A percentile compares a stretch with the other conserved stretches of the same genome.
phyloP scores from a whole-genome alignment of 2,113 vertebrate genomes.

The Paramisgurnus dabryanus region DNA sequence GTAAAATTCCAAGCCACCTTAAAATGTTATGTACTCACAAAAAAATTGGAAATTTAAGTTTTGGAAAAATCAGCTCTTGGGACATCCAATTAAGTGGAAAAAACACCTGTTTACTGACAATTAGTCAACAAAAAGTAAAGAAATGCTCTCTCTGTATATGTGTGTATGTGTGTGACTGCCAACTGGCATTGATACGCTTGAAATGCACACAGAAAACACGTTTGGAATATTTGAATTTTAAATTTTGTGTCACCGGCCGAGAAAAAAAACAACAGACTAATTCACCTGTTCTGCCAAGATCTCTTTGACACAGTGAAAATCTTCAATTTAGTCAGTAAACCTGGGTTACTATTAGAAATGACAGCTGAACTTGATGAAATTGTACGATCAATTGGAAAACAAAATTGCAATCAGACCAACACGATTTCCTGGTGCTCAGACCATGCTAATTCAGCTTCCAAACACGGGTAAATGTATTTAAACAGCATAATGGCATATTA shows the following conservation, averaged over 20 bases:
- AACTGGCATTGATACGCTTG: slow-evolving; percentile 22
- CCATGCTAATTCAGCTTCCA: slow-evolving; percentile 90
- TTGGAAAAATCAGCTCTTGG: too few relatives aligned
- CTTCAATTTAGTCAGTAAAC: slow-evolving; percentile 92
- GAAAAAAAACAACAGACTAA: slow-evolving; percentile 67
- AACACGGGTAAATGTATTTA: slow-evolving; percentile 99
- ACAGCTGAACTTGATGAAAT: slow-evolving; percentile 99
- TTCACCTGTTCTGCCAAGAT: slow-evolving; percentile 78
- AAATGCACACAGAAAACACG: slow-evolving; percentile 8
- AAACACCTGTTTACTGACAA: too few relatives aligned
- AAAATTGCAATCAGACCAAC: slow-evolving; percentile 99
- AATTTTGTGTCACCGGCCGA: slow-evolving; percentile 10
- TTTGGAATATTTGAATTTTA: slow-evolving; percentile 42
- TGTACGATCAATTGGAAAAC: slow-evolving; percentile 99
- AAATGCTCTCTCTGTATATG: neutral
- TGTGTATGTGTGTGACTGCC: slow-evolving; percentile 4
- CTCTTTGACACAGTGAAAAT: slow-evolving; percentile 70
- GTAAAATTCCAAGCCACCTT: too few relatives aligned
- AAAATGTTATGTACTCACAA: too few relatives aligned
- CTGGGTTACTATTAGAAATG: slow-evolving; percentile 98
- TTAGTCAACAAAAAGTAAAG: neutral
- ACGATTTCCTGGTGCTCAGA: slow-evolving; percentile 93
- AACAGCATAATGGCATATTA: slow-evolving; percentile 98
- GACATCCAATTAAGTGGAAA: too few relatives aligned
- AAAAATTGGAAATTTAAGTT: too few relatives aligned